Conservation (phyloP, 2,888 invertebrate species). For the Nysson spinosus region DNA sequence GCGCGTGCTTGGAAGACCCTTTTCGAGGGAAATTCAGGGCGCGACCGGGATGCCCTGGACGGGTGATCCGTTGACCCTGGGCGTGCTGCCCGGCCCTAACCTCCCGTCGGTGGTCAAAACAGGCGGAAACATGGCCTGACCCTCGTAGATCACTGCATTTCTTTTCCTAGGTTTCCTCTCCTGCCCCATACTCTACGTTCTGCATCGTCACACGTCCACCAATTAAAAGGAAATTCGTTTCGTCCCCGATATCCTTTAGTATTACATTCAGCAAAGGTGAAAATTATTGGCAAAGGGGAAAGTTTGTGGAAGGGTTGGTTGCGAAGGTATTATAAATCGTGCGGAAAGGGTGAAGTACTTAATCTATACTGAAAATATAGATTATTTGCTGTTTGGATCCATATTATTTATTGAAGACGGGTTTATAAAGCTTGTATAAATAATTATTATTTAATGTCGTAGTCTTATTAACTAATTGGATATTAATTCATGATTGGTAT, state of each 20-base stretch:
- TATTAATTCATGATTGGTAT: too few species aligned
- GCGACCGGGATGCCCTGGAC: conserved; percentile 64
- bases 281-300: conserved; percentile 22
- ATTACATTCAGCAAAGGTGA: conserved; percentile 2
- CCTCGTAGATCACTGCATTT: conserved; percentile 70
- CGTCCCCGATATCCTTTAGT: conserved; percentile 6
- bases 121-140: conserved; percentile 77
- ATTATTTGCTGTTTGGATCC: conserved; percentile 35
- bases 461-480: too few species aligned
- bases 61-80: conserved; percentile 73
- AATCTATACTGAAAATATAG: conserved; percentile 24
- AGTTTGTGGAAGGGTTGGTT: background rate
- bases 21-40: conserved; percentile 64
- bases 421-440: too few species aligned
- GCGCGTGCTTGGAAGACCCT: conserved; percentile 54
- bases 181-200: background rate
- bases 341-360: conserved; percentile 28
- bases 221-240: conserved; percentile 60
- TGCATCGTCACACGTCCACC: conserved; percentile 34
- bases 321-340: too few species aligned
- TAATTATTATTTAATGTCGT: too few species aligned
- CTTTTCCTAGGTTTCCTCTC: conserved; percentile 10
- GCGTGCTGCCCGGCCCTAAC: conserved; percentile 74
- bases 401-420: too few species aligned
- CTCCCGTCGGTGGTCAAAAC: conserved; percentile 77